Evolutionary conservation across 1,140 invertebrate species (phyloP).

Genomic region (Eubasilissa regina): DNA sequence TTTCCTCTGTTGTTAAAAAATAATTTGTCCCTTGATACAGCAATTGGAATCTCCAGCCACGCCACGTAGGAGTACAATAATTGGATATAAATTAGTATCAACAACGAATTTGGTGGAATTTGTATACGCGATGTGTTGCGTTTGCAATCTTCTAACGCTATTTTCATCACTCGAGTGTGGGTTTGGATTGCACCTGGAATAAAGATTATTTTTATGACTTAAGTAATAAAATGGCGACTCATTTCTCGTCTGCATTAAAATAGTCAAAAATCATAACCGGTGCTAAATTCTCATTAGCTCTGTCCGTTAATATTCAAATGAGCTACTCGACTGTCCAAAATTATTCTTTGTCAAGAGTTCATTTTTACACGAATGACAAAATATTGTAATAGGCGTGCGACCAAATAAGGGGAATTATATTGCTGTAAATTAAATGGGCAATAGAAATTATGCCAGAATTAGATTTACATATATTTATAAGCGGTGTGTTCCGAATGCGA

Average conservation of each 20-base stretch:
- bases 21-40: too few species aligned
- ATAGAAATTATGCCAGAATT: conserved; percentile 32
- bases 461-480: conserved; percentile 24
- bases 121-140: neutral
- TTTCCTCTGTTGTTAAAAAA: too few species aligned
- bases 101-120: conserved; percentile 8
- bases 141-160: conserved; percentile 6
- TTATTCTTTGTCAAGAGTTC: conserved; percentile 18
- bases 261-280: conserved; percentile 24
- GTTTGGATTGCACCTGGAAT: conserved; percentile 7
- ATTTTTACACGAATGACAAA: conserved; percentile 29
- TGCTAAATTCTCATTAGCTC: conserved; percentile 3
- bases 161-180: neutral
- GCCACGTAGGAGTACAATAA: neutral
- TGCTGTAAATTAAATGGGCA: conserved; percentile 24
- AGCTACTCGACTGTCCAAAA: neutral
- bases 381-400: conserved; percentile 31
- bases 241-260: neutral
- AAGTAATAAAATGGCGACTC: conserved; percentile 3
- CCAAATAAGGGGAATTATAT: conserved; percentile 31
- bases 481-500: neutral
- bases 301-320: conserved; percentile 24
- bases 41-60: too few species aligned
- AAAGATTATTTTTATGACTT: neutral
- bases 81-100: neutral